Base-by-base conservation (phyloP, 2,797 vertebrate species). In the Anguilla obscura region DNA sequence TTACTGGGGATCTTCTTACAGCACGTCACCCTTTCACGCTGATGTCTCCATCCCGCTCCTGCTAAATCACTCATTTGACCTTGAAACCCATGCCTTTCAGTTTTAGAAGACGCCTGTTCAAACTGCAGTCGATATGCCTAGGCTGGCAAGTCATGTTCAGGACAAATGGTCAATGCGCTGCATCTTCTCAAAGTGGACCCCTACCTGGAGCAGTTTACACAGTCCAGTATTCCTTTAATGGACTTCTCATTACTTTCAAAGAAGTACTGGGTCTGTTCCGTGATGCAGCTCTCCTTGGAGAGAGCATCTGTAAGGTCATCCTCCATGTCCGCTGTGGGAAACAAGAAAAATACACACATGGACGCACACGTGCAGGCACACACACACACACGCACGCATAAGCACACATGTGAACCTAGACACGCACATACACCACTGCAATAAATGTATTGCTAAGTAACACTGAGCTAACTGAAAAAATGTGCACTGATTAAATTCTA, bases 191-290 rank as follows among this genome's bases (percentile, higher is more conserved):
- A n/a, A 10, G n/a, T 8, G 60, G 36, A 58, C 50, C 66, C 88
- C 93, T 96, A 99, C 99, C 99, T 98, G 93, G 98, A 98, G 90
- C 98, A 99, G 95, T 99, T 99, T 91, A 96, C 97, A 93, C 99
- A 99, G 94, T 99, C 98, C 92, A 99, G 93, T n/a, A 97, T 95
- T 71, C 98, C 97, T 90, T 92, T 92, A 93, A 99, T 98, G 27
- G 98, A 97, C 94, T 94, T 97, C 90, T 98, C 97, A 0, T 98
- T 95, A 24, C 98, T 99, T 91, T 97, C 97, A 90, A 99, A 99
- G 95, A 99, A 99, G 95, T 99, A 99, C 91, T 99, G 99, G 9
- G 98, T 99, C 94, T 99, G 99, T 91, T 99, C 98, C 0, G 98
- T 99, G 92, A 99, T 99, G 88, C 99, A 99, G 94, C 98, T 99